These are phyloP conservation scores for Asobara japonica DNA, from an alignment of 1,140 invertebrate genomes.

Conservation along the genomic window DNA sequence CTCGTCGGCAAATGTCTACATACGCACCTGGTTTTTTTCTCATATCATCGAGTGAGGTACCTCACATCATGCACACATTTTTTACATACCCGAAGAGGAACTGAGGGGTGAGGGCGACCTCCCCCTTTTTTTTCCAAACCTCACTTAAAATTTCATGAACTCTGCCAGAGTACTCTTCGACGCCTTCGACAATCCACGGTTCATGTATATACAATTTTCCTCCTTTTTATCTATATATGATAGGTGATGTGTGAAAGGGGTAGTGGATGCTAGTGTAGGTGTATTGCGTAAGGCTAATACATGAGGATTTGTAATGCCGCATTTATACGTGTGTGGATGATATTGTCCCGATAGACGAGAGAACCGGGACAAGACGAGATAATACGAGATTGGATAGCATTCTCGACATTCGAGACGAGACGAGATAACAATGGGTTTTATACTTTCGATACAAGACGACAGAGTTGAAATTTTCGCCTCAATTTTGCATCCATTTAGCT, in stretches of 20 bases:
- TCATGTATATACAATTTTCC: background rate
- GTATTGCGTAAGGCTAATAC: background rate
- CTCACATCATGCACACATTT: background rate
- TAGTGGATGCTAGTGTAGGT: background rate
- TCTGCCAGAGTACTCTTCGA: background rate
- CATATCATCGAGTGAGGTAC: constrained; percentile 7
- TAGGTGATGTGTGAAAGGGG: background rate
- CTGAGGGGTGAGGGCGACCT: background rate
- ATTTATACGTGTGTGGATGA: background rate
- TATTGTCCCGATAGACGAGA: background rate
- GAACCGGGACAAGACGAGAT: too few relatives aligned
- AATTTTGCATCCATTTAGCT: too few relatives aligned
- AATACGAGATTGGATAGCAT: too few relatives aligned
- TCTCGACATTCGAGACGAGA: too few relatives aligned
- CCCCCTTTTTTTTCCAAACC: background rate
- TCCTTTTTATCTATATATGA: background rate
- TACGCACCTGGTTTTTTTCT: constrained; percentile 28
- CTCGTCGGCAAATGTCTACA: background rate
- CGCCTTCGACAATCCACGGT: background rate
- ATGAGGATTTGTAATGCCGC: background rate
- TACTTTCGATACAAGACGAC: too few relatives aligned
- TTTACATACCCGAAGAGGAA: background rate
- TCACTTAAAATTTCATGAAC: constrained; percentile 26
- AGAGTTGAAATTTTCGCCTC: too few relatives aligned
- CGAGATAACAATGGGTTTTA: too few relatives aligned